Evolutionary conservation across 1,140 invertebrate genomes (phyloP).

Genomic region (Drosophila sechellia): DNA sequence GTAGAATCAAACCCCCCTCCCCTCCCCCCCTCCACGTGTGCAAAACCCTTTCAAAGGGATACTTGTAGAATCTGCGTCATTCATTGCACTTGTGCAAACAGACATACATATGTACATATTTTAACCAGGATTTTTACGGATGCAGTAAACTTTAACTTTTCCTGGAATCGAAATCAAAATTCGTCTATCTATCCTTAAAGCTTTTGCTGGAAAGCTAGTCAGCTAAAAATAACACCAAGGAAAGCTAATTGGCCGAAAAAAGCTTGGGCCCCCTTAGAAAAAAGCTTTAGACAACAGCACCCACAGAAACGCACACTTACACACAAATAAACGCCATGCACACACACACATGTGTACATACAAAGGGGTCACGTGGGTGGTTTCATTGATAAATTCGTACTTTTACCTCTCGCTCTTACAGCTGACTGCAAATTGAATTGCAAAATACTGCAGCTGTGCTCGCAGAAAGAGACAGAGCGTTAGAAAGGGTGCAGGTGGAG

Average conservation of each 20-base stretch:
- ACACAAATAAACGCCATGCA: neutral
- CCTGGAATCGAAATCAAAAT: constrained; percentile 8
- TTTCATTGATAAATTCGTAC: constrained; percentile 79
- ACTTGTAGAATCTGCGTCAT: constrained; percentile 45
- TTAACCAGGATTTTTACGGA: neutral
- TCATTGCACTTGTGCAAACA: constrained; percentile 23
- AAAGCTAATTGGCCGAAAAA: constrained; percentile 40
- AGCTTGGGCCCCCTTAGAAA: constrained; percentile 20
- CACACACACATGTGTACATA: neutral
- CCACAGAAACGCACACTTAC: constrained; percentile 12
- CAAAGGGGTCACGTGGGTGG: constrained; percentile 60
- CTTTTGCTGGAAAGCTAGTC: constrained; percentile 28
- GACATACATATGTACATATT: neutral
- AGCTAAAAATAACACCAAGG: constrained; percentile 64
- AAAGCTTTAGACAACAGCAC: constrained; percentile 38
- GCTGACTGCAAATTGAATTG: constrained; percentile 78
- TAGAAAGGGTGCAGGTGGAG: constrained; percentile 27
- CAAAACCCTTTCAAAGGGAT: neutral
- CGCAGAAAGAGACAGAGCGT: constrained; percentile 6
- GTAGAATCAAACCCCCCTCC: neutral
- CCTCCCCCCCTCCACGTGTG: neutral
- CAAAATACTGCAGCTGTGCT: constrained; percentile 72
- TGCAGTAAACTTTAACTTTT: constrained; percentile 16
- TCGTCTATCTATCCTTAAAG: constrained; percentile 43
- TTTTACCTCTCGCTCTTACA: constrained; percentile 19